phyloP scores from a whole-genome alignment of 2,797 vertebrate genomes.

The Pangasius sanitwongsei region DNA sequence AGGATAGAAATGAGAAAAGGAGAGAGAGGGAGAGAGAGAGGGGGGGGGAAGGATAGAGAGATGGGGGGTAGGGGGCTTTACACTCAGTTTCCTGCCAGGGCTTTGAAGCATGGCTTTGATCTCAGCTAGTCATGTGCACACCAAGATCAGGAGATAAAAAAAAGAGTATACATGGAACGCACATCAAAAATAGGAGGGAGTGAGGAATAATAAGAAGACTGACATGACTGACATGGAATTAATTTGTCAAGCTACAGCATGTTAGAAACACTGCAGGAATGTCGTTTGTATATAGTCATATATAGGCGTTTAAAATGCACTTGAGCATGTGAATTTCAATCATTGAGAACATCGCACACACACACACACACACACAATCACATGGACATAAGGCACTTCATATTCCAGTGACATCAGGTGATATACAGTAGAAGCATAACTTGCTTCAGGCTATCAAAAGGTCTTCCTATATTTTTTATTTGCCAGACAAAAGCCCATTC shows the following conservation, averaged over 20 bases:
- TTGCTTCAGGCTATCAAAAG: constrained; percentile 35
- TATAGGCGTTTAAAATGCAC: constrained; percentile 34
- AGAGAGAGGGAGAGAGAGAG: background rate
- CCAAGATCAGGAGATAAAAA: constrained; percentile 72
- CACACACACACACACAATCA: constrained; percentile 19
- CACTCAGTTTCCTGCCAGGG: constrained; percentile 69
- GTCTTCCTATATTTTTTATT: constrained; percentile 51
- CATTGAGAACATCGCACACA: constrained; percentile 14
- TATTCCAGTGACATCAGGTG: constrained; percentile 39
- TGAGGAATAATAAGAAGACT: constrained; percentile 59
- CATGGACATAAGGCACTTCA: constrained; percentile 26
- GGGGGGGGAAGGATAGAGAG: constrained; percentile 3
- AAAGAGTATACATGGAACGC: constrained; percentile 63
- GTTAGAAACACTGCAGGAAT: constrained; percentile 41
- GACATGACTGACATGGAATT: constrained; percentile 63
- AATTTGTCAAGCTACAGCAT: constrained; percentile 45
- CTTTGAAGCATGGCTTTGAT: constrained; percentile 83
- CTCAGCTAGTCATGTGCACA: constrained; percentile 71
- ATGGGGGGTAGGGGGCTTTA: constrained; percentile 59
- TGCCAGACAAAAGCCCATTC: constrained; percentile 29
- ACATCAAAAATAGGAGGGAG: constrained; percentile 52
- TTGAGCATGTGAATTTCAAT: constrained; percentile 49
- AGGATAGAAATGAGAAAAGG: constrained; percentile 39
- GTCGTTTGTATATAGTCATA: constrained; percentile 37
- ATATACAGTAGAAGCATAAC: constrained; percentile 12